Conservation (phyloP, 2,113 vertebrate species). For the Cacatua alba region DNA sequence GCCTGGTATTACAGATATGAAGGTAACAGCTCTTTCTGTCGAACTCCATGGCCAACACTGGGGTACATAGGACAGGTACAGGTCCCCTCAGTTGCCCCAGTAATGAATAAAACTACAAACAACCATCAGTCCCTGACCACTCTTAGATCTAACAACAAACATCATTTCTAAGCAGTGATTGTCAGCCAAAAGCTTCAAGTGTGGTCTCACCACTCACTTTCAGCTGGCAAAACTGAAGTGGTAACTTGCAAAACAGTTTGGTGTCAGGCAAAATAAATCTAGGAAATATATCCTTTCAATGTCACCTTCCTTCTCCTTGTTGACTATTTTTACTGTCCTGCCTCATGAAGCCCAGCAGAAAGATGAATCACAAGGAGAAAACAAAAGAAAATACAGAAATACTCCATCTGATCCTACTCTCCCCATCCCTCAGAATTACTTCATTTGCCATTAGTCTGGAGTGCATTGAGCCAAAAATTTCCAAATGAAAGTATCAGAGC, state of each 20-base stretch:
- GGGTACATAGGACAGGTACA: rapidly evolving
- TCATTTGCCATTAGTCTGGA: not conserved
- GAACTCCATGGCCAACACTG: not conserved
- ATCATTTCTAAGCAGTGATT: not conserved
- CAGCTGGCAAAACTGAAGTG: not conserved
- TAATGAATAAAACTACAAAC: not conserved
- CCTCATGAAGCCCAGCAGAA: not conserved
- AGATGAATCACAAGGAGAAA: not conserved
- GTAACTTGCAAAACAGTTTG: not conserved
- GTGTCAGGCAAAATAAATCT: not conserved
- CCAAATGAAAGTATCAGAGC: not conserved
- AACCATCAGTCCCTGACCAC: rapidly evolving
- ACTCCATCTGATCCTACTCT: not conserved
- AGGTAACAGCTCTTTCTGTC: not conserved
- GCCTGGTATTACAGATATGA: not conserved
- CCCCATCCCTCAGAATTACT: not conserved
- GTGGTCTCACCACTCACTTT: not conserved
- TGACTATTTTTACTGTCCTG: not conserved
- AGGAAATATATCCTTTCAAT: not conserved
- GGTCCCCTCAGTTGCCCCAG: not conserved
- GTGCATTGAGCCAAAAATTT: not conserved
- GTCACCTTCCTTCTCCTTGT: not conserved
- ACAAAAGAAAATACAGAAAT: not conserved
- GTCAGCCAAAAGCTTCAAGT: not conserved
- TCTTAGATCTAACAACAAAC: not conserved